These are phyloP conservation scores for Odontamblyopus rebecca DNA, from an alignment of 2,797 vertebrate genomes.

Conservation along the genomic window DNA sequence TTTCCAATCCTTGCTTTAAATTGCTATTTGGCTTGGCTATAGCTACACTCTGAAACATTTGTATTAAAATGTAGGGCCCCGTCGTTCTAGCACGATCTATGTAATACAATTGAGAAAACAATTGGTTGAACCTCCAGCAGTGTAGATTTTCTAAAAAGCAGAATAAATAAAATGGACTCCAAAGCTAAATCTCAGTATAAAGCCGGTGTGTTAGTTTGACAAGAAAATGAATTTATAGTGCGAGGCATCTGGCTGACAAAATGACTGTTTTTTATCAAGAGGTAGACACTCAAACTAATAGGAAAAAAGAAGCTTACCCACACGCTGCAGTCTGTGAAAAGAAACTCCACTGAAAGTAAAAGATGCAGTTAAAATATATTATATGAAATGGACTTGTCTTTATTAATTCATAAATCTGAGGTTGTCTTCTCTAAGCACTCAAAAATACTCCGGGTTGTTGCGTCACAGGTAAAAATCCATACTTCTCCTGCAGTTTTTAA, in stretches of 20 bases:
- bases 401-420: too few species aligned
- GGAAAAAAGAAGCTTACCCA: conserved; percentile 40
- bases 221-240: conserved; percentile 46
- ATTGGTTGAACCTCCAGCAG: conserved; percentile 23
- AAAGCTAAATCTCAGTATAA: conserved; percentile 8
- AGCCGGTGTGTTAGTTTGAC: conserved; percentile 29
- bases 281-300: conserved; percentile 31
- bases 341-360: conserved; percentile 21
- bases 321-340: conserved; percentile 16
- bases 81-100: not conserved
- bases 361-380: too few species aligned
- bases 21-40: conserved; percentile 15
- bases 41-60: conserved; percentile 9
- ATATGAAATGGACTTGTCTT: too few species aligned
- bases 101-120: conserved; percentile 33
- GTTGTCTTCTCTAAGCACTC: too few species aligned
- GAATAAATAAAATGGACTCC: conserved; percentile 19
- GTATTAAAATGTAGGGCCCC: conserved; percentile 20
- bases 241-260: conserved; percentile 38
- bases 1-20: conserved; percentile 9
- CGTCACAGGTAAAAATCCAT: too few species aligned
- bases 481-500: too few species aligned
- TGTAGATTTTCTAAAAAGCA: conserved; percentile 20
- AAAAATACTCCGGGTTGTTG: too few species aligned
- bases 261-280: conserved; percentile 21